phyloP scores from a whole-genome alignment of 2,888 invertebrate genomes.

The Coelopa pilipes region DNA sequence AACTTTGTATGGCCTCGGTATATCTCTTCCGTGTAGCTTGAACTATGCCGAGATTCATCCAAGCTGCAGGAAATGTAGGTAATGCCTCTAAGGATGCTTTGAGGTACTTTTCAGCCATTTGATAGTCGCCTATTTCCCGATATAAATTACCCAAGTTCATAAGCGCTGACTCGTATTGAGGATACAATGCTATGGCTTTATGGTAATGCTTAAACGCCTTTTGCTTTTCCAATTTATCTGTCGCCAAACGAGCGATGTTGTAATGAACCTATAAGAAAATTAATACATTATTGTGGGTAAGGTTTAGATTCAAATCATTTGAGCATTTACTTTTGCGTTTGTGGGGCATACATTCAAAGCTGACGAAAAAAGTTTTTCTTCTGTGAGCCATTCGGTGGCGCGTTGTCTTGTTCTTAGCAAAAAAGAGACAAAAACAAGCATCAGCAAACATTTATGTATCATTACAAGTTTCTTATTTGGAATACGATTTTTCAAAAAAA shows the following conservation, averaged over 20 bases:
- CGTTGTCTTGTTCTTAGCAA: constrained; percentile 71
- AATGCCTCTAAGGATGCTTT: constrained; percentile 75
- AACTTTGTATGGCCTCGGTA: constrained; percentile 80
- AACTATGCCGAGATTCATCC: constrained; percentile 98
- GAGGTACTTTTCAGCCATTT: constrained; percentile 88
- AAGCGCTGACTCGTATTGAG: constrained; percentile 93
- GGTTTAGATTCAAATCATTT: too few relatives aligned
- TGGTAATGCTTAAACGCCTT: constrained; percentile 83
- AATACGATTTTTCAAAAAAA: constrained; percentile 53
- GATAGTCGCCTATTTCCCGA: constrained; percentile 89
- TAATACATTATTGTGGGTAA: too few relatives aligned
- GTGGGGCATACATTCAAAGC: constrained; percentile 89
- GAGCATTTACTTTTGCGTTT: constrained; percentile 83
- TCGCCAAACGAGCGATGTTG: constrained; percentile 90
- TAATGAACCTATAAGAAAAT: constrained; percentile 69
- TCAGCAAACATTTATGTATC: constrained; percentile 50
- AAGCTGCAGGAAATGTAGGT: constrained; percentile 90
- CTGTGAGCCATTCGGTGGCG: constrained; percentile 83
- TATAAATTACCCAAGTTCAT: constrained; percentile 95
- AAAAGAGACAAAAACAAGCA: constrained; percentile 53
- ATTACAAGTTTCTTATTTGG: constrained; percentile 40
- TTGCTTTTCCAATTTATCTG: constrained; percentile 75
- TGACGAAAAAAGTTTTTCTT: constrained; percentile 81
- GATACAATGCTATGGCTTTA: constrained; percentile 85
- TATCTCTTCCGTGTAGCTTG: constrained; percentile 78